Evolutionary conservation across 2,888 invertebrate species (phyloP).

Genomic region (Caenorhabditis auriculariae): DNA sequence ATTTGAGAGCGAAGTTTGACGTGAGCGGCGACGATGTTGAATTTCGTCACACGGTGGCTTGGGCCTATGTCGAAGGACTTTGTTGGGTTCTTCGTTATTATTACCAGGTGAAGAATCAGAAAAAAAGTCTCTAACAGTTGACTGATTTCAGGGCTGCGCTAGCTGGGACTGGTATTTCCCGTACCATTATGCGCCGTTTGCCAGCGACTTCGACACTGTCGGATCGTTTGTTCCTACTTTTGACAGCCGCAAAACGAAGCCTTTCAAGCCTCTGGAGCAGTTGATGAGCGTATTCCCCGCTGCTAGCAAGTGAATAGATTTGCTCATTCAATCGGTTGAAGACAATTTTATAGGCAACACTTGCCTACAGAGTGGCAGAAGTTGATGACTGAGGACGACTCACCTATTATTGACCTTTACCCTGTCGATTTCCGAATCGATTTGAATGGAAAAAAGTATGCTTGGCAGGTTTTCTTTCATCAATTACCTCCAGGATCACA

Average conservation of each 20-base stretch:
- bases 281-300: constrained; percentile 99
- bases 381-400: constrained; percentile 89
- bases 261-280: constrained; percentile 96
- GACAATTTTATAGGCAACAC: constrained; percentile 73
- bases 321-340: background rate
- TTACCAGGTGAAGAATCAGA: too few relatives aligned
- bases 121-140: background rate
- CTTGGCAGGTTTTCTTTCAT: constrained; percentile 76
- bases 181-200: constrained; percentile 98
- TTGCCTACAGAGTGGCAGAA: constrained; percentile 89
- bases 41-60: constrained; percentile 81
- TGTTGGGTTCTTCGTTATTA: constrained; percentile 98
- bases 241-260: constrained; percentile 81
- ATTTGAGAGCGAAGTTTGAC: constrained; percentile 67
- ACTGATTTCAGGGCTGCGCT: constrained; percentile 77
- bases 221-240: constrained; percentile 80
- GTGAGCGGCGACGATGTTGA: constrained; percentile 68
- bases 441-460: constrained; percentile 97
- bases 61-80: constrained; percentile 88
- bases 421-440: constrained; percentile 86
- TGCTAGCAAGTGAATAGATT: constrained; percentile 72
- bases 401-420: constrained; percentile 96
- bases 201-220: constrained; percentile 87
- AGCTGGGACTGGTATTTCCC: constrained; percentile 99
- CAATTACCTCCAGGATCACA: background rate